A percentile compares a stretch with the other conserved stretches of the same genome.
These are phyloP conservation scores for Clivina fossor DNA, from an alignment of 2,888 invertebrate genomes.

Conservation along the genomic window DNA sequence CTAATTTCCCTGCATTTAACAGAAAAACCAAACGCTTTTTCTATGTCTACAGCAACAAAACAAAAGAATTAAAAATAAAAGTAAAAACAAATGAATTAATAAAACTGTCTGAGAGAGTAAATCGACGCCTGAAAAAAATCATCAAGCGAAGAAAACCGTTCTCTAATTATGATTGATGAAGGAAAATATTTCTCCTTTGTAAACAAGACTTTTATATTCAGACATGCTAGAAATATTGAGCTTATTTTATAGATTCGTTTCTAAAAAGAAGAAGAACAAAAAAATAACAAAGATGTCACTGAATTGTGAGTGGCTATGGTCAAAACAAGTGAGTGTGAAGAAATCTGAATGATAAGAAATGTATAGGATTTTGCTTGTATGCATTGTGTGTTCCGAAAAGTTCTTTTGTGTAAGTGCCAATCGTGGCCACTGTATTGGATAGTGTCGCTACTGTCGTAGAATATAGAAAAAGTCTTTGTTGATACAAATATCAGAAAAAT, in stretches of 20 bases:
- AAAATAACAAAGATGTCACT: background rate
- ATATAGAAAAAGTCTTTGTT: too few relatives aligned
- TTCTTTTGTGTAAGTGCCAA: too few relatives aligned
- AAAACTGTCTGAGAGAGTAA: constrained; percentile 28
- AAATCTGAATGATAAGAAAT: constrained; percentile 24
- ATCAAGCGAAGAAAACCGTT: constrained; percentile 9
- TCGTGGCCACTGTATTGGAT: too few relatives aligned
- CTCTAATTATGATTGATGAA: constrained; percentile 32
- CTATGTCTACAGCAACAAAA: constrained; percentile 9
- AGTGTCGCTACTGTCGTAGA: too few relatives aligned
- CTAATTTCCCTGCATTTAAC: background rate
- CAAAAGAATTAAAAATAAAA: constrained; percentile 12
- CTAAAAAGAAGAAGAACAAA: constrained; percentile 8
- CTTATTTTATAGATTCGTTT: constrained; percentile 10
- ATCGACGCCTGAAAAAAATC: constrained; percentile 16
- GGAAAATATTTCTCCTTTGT: constrained; percentile 18
- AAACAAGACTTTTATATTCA: constrained; percentile 28
- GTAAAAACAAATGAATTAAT: constrained; percentile 23
- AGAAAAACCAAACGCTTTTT: constrained; percentile 11
- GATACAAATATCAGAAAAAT: too few relatives aligned
- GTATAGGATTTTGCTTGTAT: too few relatives aligned
- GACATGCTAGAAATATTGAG: too few relatives aligned
- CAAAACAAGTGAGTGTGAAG: constrained; percentile 10
- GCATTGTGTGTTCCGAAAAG: too few relatives aligned
- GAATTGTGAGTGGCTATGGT: constrained; percentile 13